phyloP scores from a whole-genome alignment of 2,888 invertebrate genomes.

The Pterostichus madidus region DNA sequence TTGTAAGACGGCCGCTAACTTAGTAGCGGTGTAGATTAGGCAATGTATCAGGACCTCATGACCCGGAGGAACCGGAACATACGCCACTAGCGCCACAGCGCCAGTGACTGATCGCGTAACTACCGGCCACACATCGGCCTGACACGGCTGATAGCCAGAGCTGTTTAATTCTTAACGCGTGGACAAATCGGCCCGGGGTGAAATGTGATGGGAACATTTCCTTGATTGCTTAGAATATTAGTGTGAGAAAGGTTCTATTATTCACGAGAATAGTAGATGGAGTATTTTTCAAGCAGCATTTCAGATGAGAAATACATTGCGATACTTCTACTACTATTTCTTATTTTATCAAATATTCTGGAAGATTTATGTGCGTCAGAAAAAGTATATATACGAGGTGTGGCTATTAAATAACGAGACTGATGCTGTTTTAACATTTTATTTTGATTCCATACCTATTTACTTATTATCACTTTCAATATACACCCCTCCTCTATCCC shows the following conservation, averaged over 20 bases:
- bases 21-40: conserved; percentile 50
- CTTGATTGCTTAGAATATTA: background rate
- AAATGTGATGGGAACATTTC: background rate
- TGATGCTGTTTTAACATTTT: too few relatives aligned
- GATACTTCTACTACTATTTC: too few relatives aligned
- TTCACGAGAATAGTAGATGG: background rate
- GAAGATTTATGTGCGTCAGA: too few relatives aligned
- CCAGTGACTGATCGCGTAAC: conserved; percentile 31
- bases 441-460: too few relatives aligned
- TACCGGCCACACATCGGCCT: conserved; percentile 28
- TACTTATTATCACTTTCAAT: too few relatives aligned
- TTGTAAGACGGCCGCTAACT: conserved; percentile 58
- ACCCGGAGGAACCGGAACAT: conserved; percentile 3
- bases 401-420: too few relatives aligned
- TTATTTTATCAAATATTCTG: too few relatives aligned
- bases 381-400: too few relatives aligned
- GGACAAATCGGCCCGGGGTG: conserved; percentile 9
- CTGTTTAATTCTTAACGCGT: conserved; percentile 47
- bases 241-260: background rate
- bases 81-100: background rate
- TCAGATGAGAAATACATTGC: too few relatives aligned
- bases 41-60: conserved; percentile 55
- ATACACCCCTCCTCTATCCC: too few relatives aligned
- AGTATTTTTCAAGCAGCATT: too few relatives aligned
- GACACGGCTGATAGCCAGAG: conserved; percentile 1